phyloP scores from a whole-genome alignment of 2,113 vertebrate genomes.

The Probosciger aterrimus region DNA sequence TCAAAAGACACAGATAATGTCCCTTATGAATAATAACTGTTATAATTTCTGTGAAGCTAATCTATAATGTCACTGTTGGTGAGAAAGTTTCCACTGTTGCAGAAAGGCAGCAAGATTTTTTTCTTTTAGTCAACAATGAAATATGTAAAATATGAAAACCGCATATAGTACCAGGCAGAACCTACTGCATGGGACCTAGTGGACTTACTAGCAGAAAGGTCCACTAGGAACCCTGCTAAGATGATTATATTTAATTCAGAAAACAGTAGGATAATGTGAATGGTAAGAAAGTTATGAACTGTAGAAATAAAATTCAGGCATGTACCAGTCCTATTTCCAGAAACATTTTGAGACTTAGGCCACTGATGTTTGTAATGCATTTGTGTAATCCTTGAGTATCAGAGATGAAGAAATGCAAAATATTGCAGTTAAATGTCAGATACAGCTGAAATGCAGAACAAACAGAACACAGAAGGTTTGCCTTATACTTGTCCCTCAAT shows the following conservation, averaged over 20 bases:
- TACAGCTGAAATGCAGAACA: not conserved
- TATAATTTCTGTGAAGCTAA: not conserved
- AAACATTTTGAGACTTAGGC: not conserved
- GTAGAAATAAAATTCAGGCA: not conserved
- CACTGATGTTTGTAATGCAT: not conserved
- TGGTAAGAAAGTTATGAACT: not conserved
- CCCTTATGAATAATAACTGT: not conserved
- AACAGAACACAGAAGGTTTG: not conserved
- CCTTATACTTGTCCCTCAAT: not conserved
- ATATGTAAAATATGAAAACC: not conserved
- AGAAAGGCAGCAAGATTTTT: not conserved
- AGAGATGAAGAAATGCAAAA: not conserved
- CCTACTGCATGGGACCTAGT: not conserved
- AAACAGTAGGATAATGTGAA: not conserved
- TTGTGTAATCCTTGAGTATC: not conserved
- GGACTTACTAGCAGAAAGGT: not conserved
- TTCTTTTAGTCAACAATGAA: not conserved
- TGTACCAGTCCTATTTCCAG: not conserved
- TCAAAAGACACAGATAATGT: not conserved
- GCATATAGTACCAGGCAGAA: not conserved
- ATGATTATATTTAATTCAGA: not conserved
- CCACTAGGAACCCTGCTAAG: not conserved
- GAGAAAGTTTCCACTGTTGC: not conserved
- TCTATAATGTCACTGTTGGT: not conserved
- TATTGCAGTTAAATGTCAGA: not conserved